Evolutionary conservation across 2,888 invertebrate genomes (phyloP).

Genomic region (Pristionchus maxplancki): DNA sequence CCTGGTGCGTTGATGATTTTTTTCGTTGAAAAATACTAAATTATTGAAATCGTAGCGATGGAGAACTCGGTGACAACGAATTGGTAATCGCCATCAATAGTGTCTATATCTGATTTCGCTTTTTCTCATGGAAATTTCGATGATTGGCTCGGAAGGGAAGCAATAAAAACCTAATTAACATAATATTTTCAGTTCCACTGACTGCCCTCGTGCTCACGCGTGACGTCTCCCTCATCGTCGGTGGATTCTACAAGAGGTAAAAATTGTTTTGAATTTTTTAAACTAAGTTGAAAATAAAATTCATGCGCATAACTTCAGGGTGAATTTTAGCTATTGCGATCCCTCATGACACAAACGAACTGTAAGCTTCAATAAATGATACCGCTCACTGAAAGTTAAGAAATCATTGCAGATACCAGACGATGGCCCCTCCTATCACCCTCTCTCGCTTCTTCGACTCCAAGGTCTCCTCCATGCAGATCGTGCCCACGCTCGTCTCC

Average conservation of each 20-base stretch:
- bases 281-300: neutral
- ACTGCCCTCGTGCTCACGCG: conserved; percentile 89
- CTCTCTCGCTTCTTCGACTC: conserved; percentile 73
- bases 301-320: neutral
- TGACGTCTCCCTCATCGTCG: conserved; percentile 88
- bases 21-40: neutral
- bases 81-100: too few relatives aligned
- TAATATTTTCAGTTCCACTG: conserved; percentile 79
- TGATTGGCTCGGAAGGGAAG: too few relatives aligned
- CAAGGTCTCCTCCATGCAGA: conserved; percentile 76
- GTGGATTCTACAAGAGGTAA: conserved; percentile 91
- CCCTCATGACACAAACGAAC: neutral
- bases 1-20: conserved; percentile 80
- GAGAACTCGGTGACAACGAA: too few relatives aligned
- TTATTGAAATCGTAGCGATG: too few relatives aligned
- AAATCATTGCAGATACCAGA: conserved; percentile 16
- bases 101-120: too few relatives aligned
- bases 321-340: neutral
- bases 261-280: conserved; percentile 78
- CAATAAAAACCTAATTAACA: too few relatives aligned
- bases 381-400: too few relatives aligned
- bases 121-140: too few relatives aligned
- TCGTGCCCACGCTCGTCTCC: conserved; percentile 93
- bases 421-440: conserved; percentile 78
- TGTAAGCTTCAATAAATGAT: neutral